Evolutionary conservation across 2,113 vertebrate genomes (phyloP).

Genomic region (Protomyctophum bolini): DNA sequence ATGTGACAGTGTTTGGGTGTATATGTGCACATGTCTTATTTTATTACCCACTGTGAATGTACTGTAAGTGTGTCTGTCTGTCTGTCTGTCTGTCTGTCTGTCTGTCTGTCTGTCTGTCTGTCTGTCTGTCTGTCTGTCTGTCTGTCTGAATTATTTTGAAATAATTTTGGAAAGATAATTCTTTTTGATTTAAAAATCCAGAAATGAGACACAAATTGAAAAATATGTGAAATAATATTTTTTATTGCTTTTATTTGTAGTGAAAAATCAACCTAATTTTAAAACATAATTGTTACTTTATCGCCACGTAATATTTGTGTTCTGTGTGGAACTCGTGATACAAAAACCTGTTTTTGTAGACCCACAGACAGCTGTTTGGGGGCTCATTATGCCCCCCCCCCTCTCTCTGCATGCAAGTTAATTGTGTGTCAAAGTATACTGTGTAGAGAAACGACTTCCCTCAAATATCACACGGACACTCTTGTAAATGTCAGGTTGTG

Average conservation of each 20-base stretch:
- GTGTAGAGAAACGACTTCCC: constrained; percentile 45
- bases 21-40: background rate
- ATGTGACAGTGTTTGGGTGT: background rate
- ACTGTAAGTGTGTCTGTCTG: background rate
- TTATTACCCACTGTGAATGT: background rate
- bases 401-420: constrained; percentile 62
- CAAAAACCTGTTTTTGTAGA: background rate
- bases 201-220: too few species aligned
- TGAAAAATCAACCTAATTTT: too few species aligned
- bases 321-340: too few species aligned
- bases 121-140: background rate
- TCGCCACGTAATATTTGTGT: too few species aligned
- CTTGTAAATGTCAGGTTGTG: constrained; percentile 69
- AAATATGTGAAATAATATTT: too few species aligned
- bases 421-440: constrained; percentile 68
- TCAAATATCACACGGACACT: constrained; percentile 68
- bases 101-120: background rate
- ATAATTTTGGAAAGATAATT: too few species aligned
- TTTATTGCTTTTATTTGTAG: too few species aligned
- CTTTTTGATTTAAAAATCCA: too few species aligned
- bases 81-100: background rate
- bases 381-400: constrained; percentile 37
- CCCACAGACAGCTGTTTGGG: constrained; percentile 12
- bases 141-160: background rate
- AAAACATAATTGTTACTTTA: too few species aligned